These are phyloP conservation scores for Campylomormyrus tamandua DNA, from an alignment of 2,113 vertebrate species.

Conservation along the genomic window DNA sequence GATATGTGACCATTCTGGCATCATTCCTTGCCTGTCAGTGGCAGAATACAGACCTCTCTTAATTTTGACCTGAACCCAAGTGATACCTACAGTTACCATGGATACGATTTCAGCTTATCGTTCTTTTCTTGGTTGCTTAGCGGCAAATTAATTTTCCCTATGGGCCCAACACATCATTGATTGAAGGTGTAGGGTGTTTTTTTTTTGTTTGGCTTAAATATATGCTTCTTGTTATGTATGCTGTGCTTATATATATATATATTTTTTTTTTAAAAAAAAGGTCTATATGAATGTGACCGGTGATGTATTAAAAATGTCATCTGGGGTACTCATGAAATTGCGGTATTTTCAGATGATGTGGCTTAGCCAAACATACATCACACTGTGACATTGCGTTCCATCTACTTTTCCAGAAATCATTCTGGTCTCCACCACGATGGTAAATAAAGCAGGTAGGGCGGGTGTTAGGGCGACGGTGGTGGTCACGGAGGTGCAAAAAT, in stretches of 20 bases:
- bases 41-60: background rate
- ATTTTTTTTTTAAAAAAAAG: background rate
- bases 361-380: background rate
- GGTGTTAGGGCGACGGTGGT: conserved; percentile 17
- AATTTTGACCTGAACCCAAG: background rate
- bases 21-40: background rate
- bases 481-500: conserved; percentile 6
- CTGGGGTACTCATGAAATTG: background rate
- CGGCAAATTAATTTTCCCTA: background rate
- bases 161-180: background rate
- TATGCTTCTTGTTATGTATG: background rate
- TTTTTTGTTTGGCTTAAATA: background rate
- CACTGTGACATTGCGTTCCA: conserved; percentile 24
- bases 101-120: background rate
- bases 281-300: background rate
- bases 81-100: background rate
- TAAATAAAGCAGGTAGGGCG: conserved; percentile 49
- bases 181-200: background rate
- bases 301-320: background rate
- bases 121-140: background rate
- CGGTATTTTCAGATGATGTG: background rate
- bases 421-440: conserved; percentile 56
- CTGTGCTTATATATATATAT: background rate
- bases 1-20: background rate
- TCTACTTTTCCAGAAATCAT: conserved; percentile 53